Conservation (phyloP, 2,888 invertebrate species). For the Parelbella ahira region DNA sequence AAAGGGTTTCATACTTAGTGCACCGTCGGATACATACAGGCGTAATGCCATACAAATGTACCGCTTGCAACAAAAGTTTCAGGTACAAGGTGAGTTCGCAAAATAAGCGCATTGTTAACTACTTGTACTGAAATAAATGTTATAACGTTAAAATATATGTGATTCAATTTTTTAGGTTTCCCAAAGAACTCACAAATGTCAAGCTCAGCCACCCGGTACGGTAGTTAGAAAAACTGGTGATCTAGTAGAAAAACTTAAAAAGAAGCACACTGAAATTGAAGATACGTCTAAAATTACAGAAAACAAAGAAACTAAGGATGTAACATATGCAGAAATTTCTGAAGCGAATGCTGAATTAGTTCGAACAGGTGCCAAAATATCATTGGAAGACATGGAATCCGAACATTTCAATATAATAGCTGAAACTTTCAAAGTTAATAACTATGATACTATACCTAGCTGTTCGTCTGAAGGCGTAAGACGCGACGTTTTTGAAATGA, state of each 20-base stretch:
- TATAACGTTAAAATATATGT: no score
- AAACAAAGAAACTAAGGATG: conserved; percentile 30
- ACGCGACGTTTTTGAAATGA: conserved; percentile 22
- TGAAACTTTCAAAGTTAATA: conserved; percentile 44
- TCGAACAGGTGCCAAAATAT: conserved; percentile 67
- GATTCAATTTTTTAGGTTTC: conserved; percentile 86
- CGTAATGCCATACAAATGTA: conserved; percentile 92
- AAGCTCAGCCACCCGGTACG: conserved; percentile 81
- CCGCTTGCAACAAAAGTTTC: conserved; percentile 89
- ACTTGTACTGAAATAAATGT: no score
- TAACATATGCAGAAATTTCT: conserved; percentile 50
- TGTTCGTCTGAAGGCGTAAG: conserved; percentile 18
- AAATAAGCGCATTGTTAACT: no score
- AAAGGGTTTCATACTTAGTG: conserved; percentile 91
- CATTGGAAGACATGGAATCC: conserved; percentile 71
- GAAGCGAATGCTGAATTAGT: conserved; percentile 67
- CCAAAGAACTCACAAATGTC: conserved; percentile 90
- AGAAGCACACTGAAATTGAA: conserved; percentile 44
- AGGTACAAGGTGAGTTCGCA: conserved; percentile 87
- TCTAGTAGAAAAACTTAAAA: conserved; percentile 72
- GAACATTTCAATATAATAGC: conserved; percentile 63
- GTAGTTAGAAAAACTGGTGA: conserved; percentile 73
- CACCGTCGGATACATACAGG: conserved; percentile 92
- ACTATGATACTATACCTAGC: conserved; percentile 24
- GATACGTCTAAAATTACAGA: background rate